These are phyloP conservation scores for Gouania willdenowi DNA, from an alignment of 2,797 vertebrate species.

Conservation along the genomic window DNA sequence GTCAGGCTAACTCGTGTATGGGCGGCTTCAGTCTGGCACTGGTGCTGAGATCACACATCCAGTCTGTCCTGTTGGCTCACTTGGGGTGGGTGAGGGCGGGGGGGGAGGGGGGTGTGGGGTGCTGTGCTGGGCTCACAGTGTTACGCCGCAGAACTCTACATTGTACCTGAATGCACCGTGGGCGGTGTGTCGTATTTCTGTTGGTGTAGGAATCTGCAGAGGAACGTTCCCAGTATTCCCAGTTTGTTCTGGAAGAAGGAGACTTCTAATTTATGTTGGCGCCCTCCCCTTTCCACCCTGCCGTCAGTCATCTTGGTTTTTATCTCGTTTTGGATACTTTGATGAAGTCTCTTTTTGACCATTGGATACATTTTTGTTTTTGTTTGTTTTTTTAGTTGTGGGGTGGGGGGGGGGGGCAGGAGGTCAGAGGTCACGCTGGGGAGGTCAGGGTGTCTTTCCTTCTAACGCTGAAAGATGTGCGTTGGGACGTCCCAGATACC, in stretches of 20 bases:
- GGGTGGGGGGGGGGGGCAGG: slow-evolving; percentile 15
- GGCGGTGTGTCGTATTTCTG: slow-evolving; percentile 77
- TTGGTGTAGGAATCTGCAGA: slow-evolving; percentile 65
- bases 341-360: slow-evolving; percentile 62
- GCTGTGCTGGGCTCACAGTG: slow-evolving; percentile 66
- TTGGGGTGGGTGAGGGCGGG: no score
- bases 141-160: slow-evolving; percentile 66
- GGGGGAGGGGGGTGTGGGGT: no score
- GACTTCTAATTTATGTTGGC: slow-evolving; percentile 71
- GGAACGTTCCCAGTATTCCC: slow-evolving; percentile 72
- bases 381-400: slow-evolving; percentile 54
- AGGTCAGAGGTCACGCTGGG: slow-evolving; percentile 6
- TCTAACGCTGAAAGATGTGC: slow-evolving; percentile 56
- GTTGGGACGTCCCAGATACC: slow-evolving; percentile 72
- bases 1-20: no score
- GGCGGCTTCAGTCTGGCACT: no score
- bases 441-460: not conserved
- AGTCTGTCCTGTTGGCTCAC: no score
- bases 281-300: slow-evolving; percentile 20
- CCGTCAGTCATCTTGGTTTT: slow-evolving; percentile 46
- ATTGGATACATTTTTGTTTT: slow-evolving; percentile 49
- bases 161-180: slow-evolving; percentile 78
- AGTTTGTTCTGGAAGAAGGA: slow-evolving; percentile 74
- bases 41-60: not conserved
- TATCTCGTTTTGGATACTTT: slow-evolving; percentile 62